Conservation (phyloP, 1,140 invertebrate species). For the Sarcophaga bullata region DNA sequence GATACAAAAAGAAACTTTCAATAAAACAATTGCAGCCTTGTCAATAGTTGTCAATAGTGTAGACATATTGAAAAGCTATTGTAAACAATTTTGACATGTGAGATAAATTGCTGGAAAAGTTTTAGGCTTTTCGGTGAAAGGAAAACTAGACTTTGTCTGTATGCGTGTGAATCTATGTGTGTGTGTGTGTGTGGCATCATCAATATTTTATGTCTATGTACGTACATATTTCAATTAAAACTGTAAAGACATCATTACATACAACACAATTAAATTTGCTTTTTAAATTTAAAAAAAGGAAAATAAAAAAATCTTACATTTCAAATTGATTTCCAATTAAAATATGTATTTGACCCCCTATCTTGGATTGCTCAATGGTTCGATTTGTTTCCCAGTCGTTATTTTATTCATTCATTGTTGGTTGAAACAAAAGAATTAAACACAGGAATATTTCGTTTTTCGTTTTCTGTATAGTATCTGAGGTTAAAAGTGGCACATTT, state of each 20-base stretch:
- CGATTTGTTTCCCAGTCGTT: no score
- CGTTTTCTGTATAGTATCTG: neutral
- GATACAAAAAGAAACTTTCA: neutral
- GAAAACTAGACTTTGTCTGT: neutral
- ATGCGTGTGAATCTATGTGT: no score
- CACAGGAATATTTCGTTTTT: no score
- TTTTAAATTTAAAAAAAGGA: no score
- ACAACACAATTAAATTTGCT: no score
- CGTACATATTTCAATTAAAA: conserved; percentile 15
- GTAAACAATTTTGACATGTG: conserved; percentile 38
- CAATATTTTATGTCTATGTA: neutral
- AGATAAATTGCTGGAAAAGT: conserved; percentile 32
- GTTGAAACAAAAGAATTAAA: no score
- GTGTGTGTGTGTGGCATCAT: neutral
- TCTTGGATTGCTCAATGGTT: no score
- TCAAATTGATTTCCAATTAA: no score
- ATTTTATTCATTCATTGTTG: no score
- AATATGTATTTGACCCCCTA: no score
- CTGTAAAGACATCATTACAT: neutral
- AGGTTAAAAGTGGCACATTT: neutral
- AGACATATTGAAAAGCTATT: conserved; percentile 37
- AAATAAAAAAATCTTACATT: no score
- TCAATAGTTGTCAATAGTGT: conserved; percentile 9
- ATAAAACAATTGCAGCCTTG: conserved; percentile 21
- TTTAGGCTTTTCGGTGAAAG: neutral